These are phyloP conservation scores for Trogon surrucura DNA, from an alignment of 2,113 vertebrate genomes.

Conservation along the genomic window DNA sequence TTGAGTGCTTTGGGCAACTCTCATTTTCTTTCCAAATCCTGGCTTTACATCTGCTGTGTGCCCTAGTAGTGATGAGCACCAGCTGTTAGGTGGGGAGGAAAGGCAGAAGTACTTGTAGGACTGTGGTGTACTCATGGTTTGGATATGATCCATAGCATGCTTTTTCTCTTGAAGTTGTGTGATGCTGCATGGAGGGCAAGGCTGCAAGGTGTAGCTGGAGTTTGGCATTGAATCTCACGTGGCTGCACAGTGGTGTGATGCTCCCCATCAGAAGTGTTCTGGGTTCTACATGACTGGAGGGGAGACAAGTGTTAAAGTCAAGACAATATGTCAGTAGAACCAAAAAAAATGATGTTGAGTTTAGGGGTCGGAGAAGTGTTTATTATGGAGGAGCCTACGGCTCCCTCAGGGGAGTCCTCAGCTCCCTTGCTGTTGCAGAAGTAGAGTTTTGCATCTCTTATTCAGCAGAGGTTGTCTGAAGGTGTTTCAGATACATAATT, in stretches of 20 bases:
- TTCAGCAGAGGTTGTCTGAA: conserved; percentile 19
- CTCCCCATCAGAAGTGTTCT: not conserved
- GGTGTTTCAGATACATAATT: not conserved
- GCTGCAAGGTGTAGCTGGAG: not conserved
- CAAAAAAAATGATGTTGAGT: not conserved
- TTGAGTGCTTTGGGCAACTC: not conserved
- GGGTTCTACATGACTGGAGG: not conserved
- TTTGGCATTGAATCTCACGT: not conserved
- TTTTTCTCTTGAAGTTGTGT: not conserved
- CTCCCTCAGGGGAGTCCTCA: not conserved
- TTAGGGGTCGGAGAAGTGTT: not conserved
- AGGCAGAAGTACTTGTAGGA: not conserved
- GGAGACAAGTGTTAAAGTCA: not conserved
- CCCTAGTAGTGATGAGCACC: not conserved
- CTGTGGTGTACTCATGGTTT: not conserved
- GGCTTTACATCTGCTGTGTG: not conserved
- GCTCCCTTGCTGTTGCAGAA: not conserved
- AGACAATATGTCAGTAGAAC: not conserved
- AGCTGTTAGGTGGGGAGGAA: not conserved
- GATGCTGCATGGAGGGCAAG: not conserved
- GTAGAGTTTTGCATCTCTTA: not conserved
- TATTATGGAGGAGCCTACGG: not conserved
- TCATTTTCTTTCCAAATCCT: not conserved
- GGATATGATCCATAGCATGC: not conserved
- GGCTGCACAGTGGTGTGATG: not conserved